A percentile compares a stretch with the other conserved stretches of the same genome.
Evolutionary conservation across 2,888 invertebrate genomes (phyloP).

Genomic region (Julus scandinavius): DNA sequence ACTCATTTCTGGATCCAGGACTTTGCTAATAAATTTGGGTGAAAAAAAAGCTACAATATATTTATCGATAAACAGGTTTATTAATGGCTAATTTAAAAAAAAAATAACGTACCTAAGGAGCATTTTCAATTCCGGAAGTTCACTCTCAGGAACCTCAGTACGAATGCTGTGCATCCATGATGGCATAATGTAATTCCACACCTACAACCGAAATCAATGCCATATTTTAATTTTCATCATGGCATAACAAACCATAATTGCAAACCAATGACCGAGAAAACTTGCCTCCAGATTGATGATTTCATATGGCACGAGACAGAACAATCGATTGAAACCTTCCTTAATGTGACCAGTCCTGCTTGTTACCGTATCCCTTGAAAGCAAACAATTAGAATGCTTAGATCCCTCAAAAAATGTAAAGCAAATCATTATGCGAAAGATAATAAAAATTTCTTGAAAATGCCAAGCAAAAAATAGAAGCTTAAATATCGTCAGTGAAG

Average conservation of each 20-base stretch:
- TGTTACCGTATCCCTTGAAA: constrained; percentile 80
- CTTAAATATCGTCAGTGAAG: no score
- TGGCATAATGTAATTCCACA: constrained; percentile 98
- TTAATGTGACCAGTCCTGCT: constrained; percentile 86
- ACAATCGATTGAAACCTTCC: constrained; percentile 92
- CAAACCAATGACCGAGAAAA: background rate
- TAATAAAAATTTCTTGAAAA: no score
- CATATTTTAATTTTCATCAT: constrained; percentile 2
- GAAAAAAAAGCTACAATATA: background rate
- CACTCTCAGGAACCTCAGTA: constrained; percentile 89
- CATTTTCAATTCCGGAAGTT: constrained; percentile 83
- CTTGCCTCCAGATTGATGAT: constrained; percentile 90
- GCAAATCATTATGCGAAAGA: no score
- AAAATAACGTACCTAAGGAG: constrained; percentile 72
- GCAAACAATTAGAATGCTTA: background rate
- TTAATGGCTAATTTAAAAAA: background rate
- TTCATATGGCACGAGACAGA: constrained; percentile 97
- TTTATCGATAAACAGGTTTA: no score
- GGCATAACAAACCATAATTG: constrained; percentile 41
- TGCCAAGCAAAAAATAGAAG: no score
- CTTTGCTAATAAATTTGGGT: constrained; percentile 76
- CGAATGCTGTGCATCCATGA: constrained; percentile 99
- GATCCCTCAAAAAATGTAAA: no score
- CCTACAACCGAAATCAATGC: constrained; percentile 61
- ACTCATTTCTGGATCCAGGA: constrained; percentile 95